Conservation (phyloP, 2,888 invertebrate species). For the Drosophila robusta region DNA sequence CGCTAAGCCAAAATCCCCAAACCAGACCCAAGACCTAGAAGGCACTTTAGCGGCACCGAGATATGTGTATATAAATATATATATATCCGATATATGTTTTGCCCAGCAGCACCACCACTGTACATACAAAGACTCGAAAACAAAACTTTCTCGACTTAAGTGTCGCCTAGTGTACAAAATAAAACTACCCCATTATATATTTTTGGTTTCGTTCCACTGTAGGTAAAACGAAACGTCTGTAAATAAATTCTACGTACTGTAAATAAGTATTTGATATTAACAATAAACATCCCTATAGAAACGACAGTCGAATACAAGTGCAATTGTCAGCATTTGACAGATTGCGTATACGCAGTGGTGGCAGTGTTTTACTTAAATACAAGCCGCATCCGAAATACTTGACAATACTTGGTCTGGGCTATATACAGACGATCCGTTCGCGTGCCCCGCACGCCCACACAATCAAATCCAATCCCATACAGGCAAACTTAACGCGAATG, state of each 20-base stretch:
- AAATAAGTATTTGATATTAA: slow-evolving; percentile 34
- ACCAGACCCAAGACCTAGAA: slow-evolving; percentile 14
- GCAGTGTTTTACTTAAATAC: slow-evolving; percentile 85
- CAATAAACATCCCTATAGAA: slow-evolving; percentile 40
- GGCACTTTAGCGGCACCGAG: slow-evolving; percentile 46
- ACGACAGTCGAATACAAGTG: slow-evolving; percentile 56
- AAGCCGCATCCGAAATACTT: slow-evolving; percentile 59
- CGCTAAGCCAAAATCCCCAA: neutral
- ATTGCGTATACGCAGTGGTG: slow-evolving; percentile 84
- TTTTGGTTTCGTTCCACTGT: slow-evolving; percentile 4
- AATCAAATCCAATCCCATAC: neutral
- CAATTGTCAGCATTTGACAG: slow-evolving; percentile 56
- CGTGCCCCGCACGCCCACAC: slow-evolving; percentile 14
- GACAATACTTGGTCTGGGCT: slow-evolving; percentile 80
- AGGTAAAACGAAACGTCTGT: slow-evolving; percentile 29
- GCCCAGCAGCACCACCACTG: slow-evolving; percentile 50
- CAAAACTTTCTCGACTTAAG: slow-evolving; percentile 20
- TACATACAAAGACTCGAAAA: slow-evolving; percentile 45
- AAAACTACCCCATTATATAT: neutral
- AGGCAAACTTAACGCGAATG: neutral
- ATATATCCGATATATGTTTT: slow-evolving; percentile 2
- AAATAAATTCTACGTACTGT: slow-evolving; percentile 31
- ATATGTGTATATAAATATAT: slow-evolving; percentile 4
- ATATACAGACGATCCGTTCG: slow-evolving; percentile 36
- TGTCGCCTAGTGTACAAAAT: slow-evolving; percentile 41